These are phyloP conservation scores for Dreissena polymorpha DNA, from an alignment of 1,140 invertebrate species.

Conservation along the genomic window DNA sequence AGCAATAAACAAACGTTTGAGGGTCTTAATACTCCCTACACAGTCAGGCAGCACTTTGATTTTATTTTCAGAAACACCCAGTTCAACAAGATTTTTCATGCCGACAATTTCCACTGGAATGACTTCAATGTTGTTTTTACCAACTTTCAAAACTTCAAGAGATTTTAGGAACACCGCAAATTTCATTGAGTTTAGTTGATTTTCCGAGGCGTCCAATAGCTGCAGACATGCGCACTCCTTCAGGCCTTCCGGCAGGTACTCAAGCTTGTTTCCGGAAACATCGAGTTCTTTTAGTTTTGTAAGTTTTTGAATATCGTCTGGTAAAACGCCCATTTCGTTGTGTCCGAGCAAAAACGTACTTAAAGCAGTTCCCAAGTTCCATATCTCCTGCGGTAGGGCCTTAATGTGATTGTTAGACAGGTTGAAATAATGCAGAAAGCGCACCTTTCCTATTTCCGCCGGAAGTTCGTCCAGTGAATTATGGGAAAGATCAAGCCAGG, in stretches of 20 bases:
- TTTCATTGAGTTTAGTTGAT: conserved; percentile 72
- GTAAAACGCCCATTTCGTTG: conserved; percentile 72
- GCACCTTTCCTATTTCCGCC: conserved; percentile 66
- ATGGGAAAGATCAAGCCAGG: conserved; percentile 72
- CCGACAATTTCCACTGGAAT: conserved; percentile 71
- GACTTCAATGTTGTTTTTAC: conserved; percentile 73
- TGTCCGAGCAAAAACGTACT: conserved; percentile 67
- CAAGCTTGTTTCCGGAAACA: conserved; percentile 70
- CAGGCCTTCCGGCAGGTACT: conserved; percentile 70
- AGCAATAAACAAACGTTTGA: conserved; percentile 71
- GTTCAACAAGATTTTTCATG: conserved; percentile 71
- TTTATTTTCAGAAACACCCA: conserved; percentile 74
- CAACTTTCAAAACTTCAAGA: conserved; percentile 68
- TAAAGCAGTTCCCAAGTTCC: conserved; percentile 71
- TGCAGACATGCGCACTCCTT: conserved; percentile 62
- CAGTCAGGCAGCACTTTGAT: conserved; percentile 73
- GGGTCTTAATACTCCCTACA: conserved; percentile 71
- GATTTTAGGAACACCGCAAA: conserved; percentile 68
- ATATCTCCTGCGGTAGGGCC: conserved; percentile 74
- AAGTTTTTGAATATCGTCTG: conserved; percentile 70
- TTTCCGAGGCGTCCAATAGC: conserved; percentile 65
- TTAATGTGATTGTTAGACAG: conserved; percentile 73
- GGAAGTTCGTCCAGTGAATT: conserved; percentile 76
- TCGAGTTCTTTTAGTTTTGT: conserved; percentile 71
- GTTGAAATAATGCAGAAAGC: conserved; percentile 70